phyloP scores from a whole-genome alignment of 2,888 invertebrate species.

The Onthophagus sagittarius region DNA sequence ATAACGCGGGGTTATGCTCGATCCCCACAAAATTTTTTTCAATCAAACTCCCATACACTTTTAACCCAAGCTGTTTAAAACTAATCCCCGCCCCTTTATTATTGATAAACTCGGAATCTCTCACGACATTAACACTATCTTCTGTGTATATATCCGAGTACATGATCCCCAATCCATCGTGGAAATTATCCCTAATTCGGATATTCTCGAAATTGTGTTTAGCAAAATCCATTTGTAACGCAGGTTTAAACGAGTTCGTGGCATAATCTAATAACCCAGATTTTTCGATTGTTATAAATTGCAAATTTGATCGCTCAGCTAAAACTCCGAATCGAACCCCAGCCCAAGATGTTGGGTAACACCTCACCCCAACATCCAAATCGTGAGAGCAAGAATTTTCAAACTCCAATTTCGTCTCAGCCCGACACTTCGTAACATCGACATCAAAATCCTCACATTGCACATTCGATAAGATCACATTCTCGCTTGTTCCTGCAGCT shows the following conservation, averaged over 20 bases:
- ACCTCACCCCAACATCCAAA: constrained; percentile 83
- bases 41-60: constrained; percentile 71
- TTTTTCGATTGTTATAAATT: constrained; percentile 83
- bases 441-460: constrained; percentile 87
- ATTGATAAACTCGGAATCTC: constrained; percentile 78
- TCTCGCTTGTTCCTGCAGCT: constrained; percentile 69
- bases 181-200: constrained; percentile 77
- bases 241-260: constrained; percentile 82
- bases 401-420: constrained; percentile 73
- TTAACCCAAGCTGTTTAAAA: constrained; percentile 82
- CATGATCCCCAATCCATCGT: constrained; percentile 89
- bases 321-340: constrained; percentile 87
- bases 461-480: constrained; percentile 80
- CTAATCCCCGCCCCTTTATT: constrained; percentile 88
- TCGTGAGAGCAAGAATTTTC: constrained; percentile 86
- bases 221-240: constrained; percentile 82
- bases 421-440: constrained; percentile 82
- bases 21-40: constrained; percentile 89
- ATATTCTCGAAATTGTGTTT: constrained; percentile 79
- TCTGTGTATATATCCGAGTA: constrained; percentile 92
- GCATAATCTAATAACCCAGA: constrained; percentile 93
- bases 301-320: constrained; percentile 81
- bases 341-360: constrained; percentile 91
- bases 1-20: constrained; percentile 85
- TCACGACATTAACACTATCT: constrained; percentile 74